Evolutionary conservation across 2,797 vertebrate species (phyloP), one percentile per base, ranked within the genome.

Genomic region (Melanotaenia parkinsoni): DNA sequence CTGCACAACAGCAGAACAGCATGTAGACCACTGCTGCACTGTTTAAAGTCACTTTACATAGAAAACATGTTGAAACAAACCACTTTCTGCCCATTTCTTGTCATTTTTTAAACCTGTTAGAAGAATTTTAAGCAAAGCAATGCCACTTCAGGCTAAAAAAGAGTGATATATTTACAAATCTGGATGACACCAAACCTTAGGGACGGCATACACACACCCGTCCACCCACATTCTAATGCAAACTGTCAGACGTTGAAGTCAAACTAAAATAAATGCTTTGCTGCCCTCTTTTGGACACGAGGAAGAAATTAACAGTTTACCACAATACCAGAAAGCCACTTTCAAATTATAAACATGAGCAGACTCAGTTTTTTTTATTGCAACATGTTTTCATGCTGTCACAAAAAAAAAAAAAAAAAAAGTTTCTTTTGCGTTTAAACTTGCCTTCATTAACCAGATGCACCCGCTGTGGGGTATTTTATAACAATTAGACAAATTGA

Each of bases 231-330:
- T 53, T n/a, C n/a, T 22, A 24, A 51, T 51, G 18, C 5, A 63
- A 58, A 28, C 43, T 51, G 57, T 64, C 71, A 74, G 54, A 59
- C 0, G 6, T 68, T 40, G 72, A 43, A 63, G 37, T 82, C 43
- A 76, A 61, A 5, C 47, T 69, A 74, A 82, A 82, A 37, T 47
- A 79, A 83, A 65, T 67, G 10, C 85, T 90, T 77, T 91, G 82
- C 89, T 93, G 91, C 93, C 93, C 88, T 91, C 95, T 94, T 72
- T 79, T 93, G 95, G 90, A 76, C 22, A 54, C 24, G 51, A 5
- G 0, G 13, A 1, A 10, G 8, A 18, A 1, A 53, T 2, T 12
- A 40, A 33, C 2, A 28, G 8, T 50, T 14, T 12, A 2, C 12
- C 50, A 53, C n/a, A 22, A n/a, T 22, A 22, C 22, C 12, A 53